phyloP scores from a whole-genome alignment of 2,888 invertebrate genomes.

The Noctua pronuba region DNA sequence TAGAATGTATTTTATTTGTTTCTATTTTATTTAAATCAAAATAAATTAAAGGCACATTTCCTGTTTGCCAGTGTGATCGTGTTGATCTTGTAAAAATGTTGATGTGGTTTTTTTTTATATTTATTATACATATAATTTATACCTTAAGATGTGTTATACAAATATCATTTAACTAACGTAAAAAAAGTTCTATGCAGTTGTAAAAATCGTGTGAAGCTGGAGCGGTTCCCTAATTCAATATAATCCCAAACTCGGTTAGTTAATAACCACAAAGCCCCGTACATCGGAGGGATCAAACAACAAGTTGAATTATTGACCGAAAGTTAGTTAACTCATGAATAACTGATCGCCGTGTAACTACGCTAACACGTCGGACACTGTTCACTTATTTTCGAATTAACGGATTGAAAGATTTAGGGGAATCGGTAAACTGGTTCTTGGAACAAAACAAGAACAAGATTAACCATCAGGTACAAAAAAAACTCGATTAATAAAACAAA shows the following conservation, averaged over 20 bases:
- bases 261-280: slow-evolving; percentile 33
- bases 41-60: background rate
- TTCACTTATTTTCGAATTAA: slow-evolving; percentile 39
- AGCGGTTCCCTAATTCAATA: background rate
- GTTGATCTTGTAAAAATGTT: background rate
- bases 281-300: slow-evolving; percentile 48
- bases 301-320: slow-evolving; percentile 61
- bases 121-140: background rate
- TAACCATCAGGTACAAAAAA: background rate
- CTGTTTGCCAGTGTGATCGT: background rate
- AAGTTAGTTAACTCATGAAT: slow-evolving; percentile 63
- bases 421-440: background rate
- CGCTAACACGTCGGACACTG: slow-evolving; percentile 48
- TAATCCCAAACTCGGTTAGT: slow-evolving; percentile 25
- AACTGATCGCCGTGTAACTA: slow-evolving; percentile 57
- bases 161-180: background rate
- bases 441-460: no score
- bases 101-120: background rate
- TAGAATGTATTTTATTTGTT: no score
- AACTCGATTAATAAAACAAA: no score
- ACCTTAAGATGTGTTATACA: background rate
- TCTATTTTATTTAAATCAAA: no score
- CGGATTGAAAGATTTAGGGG: slow-evolving; percentile 30
- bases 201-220: background rate
- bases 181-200: background rate